Conservation (phyloP, 2,888 invertebrate species). For the Melikaiella ostensackeni region DNA sequence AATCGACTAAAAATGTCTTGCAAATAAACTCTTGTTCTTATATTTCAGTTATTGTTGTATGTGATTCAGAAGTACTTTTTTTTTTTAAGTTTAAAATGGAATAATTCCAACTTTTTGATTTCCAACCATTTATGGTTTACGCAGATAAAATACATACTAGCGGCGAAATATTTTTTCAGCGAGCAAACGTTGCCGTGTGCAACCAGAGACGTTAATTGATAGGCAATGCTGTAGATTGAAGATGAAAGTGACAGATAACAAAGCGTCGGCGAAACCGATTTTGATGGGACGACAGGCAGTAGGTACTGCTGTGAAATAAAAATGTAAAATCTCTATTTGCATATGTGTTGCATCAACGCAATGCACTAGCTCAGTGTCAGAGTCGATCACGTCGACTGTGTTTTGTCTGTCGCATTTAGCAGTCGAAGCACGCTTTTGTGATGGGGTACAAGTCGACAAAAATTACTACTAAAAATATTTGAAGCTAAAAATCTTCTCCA, state of each 20-base stretch:
- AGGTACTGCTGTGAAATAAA: slow-evolving; percentile 1
- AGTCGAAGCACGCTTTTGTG: slow-evolving; percentile 5
- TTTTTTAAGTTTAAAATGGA: no score
- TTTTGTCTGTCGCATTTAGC: slow-evolving; percentile 26
- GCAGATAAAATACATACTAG: neutral
- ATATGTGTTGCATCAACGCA: slow-evolving; percentile 6
- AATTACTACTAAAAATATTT: neutral
- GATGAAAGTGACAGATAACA: slow-evolving; percentile 38
- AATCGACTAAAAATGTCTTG: no score
- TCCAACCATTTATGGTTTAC: neutral
- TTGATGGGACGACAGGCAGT: neutral
- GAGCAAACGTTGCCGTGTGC: neutral
- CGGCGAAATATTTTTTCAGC: neutral
- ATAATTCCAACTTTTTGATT: no score
- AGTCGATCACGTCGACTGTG: slow-evolving; percentile 24
- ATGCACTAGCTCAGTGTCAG: slow-evolving; percentile 5
- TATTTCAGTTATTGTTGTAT: no score
- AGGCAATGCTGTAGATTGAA: slow-evolving; percentile 26
- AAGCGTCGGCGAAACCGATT: slow-evolving; percentile 27
- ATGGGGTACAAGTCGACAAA: neutral
- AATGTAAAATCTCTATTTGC: slow-evolving; percentile 37
- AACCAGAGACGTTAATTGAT: slow-evolving; percentile 23
- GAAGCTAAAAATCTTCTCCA: neutral
- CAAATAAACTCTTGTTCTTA: no score
- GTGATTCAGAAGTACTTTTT: no score